Evolutionary conservation across 2,888 invertebrate genomes (phyloP).

Genomic region (Tetragnatha montana): DNA sequence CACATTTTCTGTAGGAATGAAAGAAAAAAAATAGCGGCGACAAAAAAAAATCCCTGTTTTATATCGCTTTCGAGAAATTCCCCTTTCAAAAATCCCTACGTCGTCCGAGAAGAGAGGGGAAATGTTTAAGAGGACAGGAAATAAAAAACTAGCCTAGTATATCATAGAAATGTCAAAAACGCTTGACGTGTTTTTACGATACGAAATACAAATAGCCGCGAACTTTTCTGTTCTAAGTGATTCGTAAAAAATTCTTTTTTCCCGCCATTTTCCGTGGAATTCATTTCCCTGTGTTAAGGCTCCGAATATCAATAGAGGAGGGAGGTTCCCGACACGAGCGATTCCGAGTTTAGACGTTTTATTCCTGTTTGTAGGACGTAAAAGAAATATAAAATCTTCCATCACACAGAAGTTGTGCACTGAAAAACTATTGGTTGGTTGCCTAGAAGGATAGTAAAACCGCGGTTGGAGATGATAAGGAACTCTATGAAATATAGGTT

Average conservation of each 20-base stretch:
- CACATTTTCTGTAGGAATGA: neutral
- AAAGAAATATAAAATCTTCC: neutral
- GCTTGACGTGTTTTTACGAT: constrained; percentile 55
- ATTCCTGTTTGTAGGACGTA: neutral
- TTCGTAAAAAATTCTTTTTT: constrained; percentile 23
- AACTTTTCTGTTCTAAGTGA: constrained; percentile 40
- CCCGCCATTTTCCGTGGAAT: neutral
- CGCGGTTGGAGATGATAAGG: too few relatives aligned
- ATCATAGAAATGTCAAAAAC: constrained; percentile 54
- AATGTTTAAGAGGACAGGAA: neutral
- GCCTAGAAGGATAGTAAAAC: too few relatives aligned
- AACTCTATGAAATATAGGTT: too few relatives aligned
- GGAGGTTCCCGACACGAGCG: constrained; percentile 6
- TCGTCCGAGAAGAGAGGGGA: neutral
- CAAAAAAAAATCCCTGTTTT: neutral
- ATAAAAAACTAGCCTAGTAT: constrained; percentile 13
- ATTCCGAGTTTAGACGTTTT: constrained; percentile 37
- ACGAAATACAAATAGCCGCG: constrained; percentile 49
- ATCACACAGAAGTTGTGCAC: neutral
- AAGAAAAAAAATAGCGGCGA: neutral
- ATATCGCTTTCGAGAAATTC: constrained; percentile 1
- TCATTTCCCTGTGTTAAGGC: constrained; percentile 20
- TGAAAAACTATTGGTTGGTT: neutral
- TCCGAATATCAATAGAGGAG: constrained; percentile 26
- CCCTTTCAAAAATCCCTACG: constrained; percentile 12